phyloP scores from a whole-genome alignment of 2,113 vertebrate genomes.

The Emydocephalus ijimae region DNA sequence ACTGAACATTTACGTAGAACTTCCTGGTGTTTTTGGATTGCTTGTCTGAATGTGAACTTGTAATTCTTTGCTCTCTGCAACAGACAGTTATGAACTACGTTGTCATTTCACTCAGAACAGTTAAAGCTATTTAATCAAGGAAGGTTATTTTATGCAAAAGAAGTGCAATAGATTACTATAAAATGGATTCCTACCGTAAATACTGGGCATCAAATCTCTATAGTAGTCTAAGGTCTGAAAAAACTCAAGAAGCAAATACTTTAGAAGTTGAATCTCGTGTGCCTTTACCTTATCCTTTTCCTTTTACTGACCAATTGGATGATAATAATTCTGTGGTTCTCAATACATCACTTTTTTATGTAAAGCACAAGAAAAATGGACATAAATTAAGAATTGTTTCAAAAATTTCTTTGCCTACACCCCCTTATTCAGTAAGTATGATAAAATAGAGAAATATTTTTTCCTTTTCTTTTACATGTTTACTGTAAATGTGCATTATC shows the following conservation, averaged over 20 bases:
- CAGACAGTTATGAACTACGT: slow-evolving; percentile 57
- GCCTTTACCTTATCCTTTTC: slow-evolving; percentile 89
- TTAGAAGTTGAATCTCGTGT: slow-evolving; percentile 92
- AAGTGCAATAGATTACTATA: slow-evolving; percentile 8
- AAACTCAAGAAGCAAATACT: slow-evolving; percentile 79
- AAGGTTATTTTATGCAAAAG: background rate
- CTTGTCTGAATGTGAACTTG: slow-evolving; percentile 57
- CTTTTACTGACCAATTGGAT: slow-evolving; percentile 74
- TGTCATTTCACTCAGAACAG: slow-evolving; percentile 17
- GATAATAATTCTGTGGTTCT: slow-evolving; percentile 89
- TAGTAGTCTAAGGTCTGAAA: slow-evolving; percentile 75
- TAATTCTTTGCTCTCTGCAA: slow-evolving; percentile 55
- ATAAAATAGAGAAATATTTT: slow-evolving; percentile 10
- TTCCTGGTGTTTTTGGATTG: slow-evolving; percentile 45
- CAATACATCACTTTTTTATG: slow-evolving; percentile 88
- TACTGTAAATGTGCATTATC: background rate
- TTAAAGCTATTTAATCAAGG: slow-evolving; percentile 15
- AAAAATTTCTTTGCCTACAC: slow-evolving; percentile 92
- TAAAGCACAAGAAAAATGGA: slow-evolving; percentile 79
- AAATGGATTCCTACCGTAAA: slow-evolving; percentile 88
- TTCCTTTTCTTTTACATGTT: background rate
- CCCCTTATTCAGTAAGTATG: slow-evolving; percentile 95
- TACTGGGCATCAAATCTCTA: slow-evolving; percentile 76
- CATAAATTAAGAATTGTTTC: slow-evolving; percentile 92
- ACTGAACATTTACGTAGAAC: slow-evolving; percentile 42